Percentiles rank a stretch among this genome's conserved stretches.
These are phyloP conservation scores for Pardosa pseudoannulata DNA, from an alignment of 2,888 invertebrate species.

Conservation along the genomic window DNA sequence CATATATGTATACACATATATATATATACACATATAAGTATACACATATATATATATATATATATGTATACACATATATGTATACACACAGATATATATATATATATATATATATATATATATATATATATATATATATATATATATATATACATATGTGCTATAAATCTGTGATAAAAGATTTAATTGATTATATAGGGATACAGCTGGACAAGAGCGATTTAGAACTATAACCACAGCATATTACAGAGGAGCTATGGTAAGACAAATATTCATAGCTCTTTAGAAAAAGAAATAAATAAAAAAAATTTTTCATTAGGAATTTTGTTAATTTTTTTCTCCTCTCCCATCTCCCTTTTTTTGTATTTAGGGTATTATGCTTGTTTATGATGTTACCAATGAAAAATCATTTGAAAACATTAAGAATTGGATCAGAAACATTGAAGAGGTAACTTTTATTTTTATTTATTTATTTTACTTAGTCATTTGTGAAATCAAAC, in stretches of 20 bases:
- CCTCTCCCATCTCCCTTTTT: too few relatives aligned
- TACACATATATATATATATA: too few relatives aligned
- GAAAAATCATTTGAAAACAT: conserved; percentile 99
- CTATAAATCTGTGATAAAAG: neutral
- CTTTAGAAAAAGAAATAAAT: neutral
- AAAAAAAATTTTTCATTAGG: neutral
- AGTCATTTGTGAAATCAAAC: too few relatives aligned
- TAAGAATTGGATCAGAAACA: conserved; percentile 99
- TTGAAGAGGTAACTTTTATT: conserved; percentile 89
- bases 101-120: too few relatives aligned
- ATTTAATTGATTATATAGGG: conserved; percentile 82
- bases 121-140: too few relatives aligned
- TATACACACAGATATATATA: too few relatives aligned
- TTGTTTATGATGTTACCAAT: conserved; percentile 99
- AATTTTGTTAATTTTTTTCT: neutral
- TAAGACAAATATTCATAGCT: conserved; percentile 69
- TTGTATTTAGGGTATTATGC: conserved; percentile 94
- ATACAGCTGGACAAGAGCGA: conserved; percentile 98
- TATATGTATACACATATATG: too few relatives aligned
- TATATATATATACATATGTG: too few relatives aligned
- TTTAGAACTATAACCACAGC: conserved; percentile 99
- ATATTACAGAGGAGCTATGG: conserved; percentile 99
- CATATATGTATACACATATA: too few relatives aligned
- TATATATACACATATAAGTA: too few relatives aligned
- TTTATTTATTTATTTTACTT: too few relatives aligned